Evolutionary conservation across 2,888 invertebrate species (phyloP), one percentile per base, ranked within the genome.

Genomic region (Eupithecia pulchellata): DNA sequence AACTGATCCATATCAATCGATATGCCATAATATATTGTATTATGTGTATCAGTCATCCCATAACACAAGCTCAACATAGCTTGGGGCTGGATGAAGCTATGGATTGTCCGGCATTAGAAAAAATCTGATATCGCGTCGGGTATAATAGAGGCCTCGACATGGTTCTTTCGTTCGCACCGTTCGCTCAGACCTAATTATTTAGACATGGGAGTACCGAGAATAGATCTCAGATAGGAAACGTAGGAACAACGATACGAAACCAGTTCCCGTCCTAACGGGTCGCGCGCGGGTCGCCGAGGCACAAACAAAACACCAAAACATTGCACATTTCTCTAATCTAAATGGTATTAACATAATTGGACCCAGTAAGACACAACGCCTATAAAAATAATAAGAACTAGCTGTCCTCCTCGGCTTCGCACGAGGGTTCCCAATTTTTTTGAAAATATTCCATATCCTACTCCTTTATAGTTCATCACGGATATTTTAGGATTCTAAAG

Each of bases 181-280:
- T 90, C 84, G 81, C 83, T 84, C 77, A 84, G 85, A 87, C 75
- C 88, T 88, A 89, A 89, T 89, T 90, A 87, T 77, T 77, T 74
- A 75, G 75, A 75, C 79, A 75, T 73, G 32, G 34, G 47, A 66
- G 67, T 58, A 30, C 55, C 82, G 79, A 85, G 82, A 61, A 34
- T 82, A 86, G 86, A 89, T 88, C 84, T 75, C 72, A 76, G 86
- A 87, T 90, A 89, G 88, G 87, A 89, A 89, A 79, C 74, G 81
- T 78, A 84, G 84, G 84, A 85, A 86, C 84, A 81, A 80, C 80
- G 80, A 77, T 73, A 78, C 80, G 73, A 84, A 72, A 69, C 72
- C 69, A 64, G 69, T 72, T 52, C 34, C 25, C 29, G 61, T 29
- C 34, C 60, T 66, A 72, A 87, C 87, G 87, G 85, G 88, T 89